Evolutionary conservation across 2,113 vertebrate species (phyloP).

Genomic region (Eonycteris spelaea): DNA sequence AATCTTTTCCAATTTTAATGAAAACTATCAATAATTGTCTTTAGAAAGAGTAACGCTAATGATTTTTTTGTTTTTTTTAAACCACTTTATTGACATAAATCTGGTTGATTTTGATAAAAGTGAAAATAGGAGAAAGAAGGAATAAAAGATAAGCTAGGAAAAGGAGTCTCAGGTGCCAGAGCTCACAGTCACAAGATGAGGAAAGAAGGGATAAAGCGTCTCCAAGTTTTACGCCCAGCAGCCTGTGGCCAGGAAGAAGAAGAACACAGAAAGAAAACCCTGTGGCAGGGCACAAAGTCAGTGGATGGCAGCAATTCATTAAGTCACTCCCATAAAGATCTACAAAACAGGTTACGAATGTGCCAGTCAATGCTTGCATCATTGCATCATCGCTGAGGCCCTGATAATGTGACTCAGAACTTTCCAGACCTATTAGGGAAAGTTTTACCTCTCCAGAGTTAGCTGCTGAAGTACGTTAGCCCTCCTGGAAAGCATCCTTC

Average conservation of each 20-base stretch:
- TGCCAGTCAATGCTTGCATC: background rate
- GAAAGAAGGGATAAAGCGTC: background rate
- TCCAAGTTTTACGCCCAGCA: background rate
- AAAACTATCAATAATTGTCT: background rate
- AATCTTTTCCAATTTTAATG: background rate
- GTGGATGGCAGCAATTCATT: background rate
- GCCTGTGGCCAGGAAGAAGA: background rate
- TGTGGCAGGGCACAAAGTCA: background rate
- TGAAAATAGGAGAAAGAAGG: background rate
- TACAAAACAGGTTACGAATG: background rate
- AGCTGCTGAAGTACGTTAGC: background rate
- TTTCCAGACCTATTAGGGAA: background rate
- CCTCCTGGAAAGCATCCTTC: background rate
- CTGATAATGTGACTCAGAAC: background rate
- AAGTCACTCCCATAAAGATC: background rate
- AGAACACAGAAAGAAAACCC: background rate
- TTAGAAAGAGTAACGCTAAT: background rate
- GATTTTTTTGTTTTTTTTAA: background rate
- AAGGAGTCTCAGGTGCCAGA: background rate
- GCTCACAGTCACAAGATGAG: background rate
- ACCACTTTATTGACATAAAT: background rate
- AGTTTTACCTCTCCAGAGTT: background rate
- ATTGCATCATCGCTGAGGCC: background rate
- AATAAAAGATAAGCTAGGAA: background rate
- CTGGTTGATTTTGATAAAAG: background rate